These are phyloP conservation scores for Poecilobothrus nobilitatus DNA, from an alignment of 2,888 invertebrate species.

Conservation along the genomic window DNA sequence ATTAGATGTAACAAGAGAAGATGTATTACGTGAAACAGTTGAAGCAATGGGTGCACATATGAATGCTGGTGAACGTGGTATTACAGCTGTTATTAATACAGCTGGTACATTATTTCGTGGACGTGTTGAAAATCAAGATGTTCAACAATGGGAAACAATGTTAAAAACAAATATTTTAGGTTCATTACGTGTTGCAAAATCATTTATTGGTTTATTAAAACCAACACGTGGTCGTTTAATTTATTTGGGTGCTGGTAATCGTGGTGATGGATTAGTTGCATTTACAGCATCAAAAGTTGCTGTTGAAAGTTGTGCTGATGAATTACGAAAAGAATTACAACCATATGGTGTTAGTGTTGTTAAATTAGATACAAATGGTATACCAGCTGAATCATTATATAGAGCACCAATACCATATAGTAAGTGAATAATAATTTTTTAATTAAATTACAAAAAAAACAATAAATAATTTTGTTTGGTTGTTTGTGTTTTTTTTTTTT, in stretches of 20 bases:
- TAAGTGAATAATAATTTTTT: slow-evolving; percentile 31
- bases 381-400: slow-evolving; percentile 57
- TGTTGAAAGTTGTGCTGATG: slow-evolving; percentile 70
- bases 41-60: slow-evolving; percentile 69
- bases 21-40: slow-evolving; percentile 68
- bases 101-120: slow-evolving; percentile 69
- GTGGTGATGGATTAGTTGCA: slow-evolving; percentile 48
- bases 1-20: slow-evolving; percentile 71
- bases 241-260: slow-evolving; percentile 51
- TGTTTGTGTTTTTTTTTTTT: slow-evolving; percentile 7
- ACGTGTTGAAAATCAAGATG: slow-evolving; percentile 57
- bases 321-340: slow-evolving; percentile 59
- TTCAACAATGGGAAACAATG: slow-evolving; percentile 56
- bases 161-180: slow-evolving; percentile 63
- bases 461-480: too few relatives aligned
- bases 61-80: slow-evolving; percentile 75
- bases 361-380: slow-evolving; percentile 62
- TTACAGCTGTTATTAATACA: slow-evolving; percentile 72
- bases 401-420: slow-evolving; percentile 52
- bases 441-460: not conserved
- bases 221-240: slow-evolving; percentile 57
- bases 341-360: slow-evolving; percentile 66
- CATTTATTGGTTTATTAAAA: slow-evolving; percentile 64
- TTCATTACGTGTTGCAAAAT: slow-evolving; percentile 62
- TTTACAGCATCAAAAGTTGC: slow-evolving; percentile 60